Evolutionary conservation across 2,888 invertebrate species (phyloP), one percentile per base, ranked within the genome.

Genomic region (Pandemis cinnamomeana): DNA sequence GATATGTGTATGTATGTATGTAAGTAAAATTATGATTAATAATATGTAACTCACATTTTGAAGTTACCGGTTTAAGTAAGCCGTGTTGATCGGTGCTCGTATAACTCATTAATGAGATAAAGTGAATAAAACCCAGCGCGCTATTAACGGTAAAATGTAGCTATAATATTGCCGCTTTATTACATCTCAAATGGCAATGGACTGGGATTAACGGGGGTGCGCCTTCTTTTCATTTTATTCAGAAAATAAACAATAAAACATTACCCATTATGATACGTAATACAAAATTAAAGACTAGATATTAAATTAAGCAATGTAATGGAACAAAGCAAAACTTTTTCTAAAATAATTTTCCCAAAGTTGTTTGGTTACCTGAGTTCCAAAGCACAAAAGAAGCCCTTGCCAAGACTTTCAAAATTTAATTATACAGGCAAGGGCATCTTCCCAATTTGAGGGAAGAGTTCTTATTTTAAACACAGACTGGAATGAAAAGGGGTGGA

Each of bases 101-200:
- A 46, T 11, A 10, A 46, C 11, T 46, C 27, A 46, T 46, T 46
- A 46, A 8, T 10, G 8, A 66, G 27, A 66, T 51, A 36, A 66
- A 36, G 27, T 41, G 20, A 42, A 41, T 7, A 62, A 53, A 70
- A 20, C 41, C 7, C 62, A 53, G n/a, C 53, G 46, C 48, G 48
- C 48, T 20, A 11, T 41, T 71, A 71, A 66, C 71, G 46, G 55
- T 71, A 71, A 71, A 64, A 62, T 20, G 42, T 63, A 63, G 42
- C 51, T 46, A 11, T 46, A 10, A 11, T 46, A 10, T 48, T 48
- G 46, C 36, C 36, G 66, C 48, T 71, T 48, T 71, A 71, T 58
- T 27, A 58, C 55, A 36, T 64, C 64, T 46, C 41, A 66, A 64
- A 55, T 63, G 44, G 51, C 41, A 27, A n/a, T 36, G 64, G 63